Percentiles rank a stretch among this genome's conserved stretches.
These are phyloP conservation scores for Sylvietta virens DNA, from an alignment of 2,113 vertebrate species.

Conservation along the genomic window DNA sequence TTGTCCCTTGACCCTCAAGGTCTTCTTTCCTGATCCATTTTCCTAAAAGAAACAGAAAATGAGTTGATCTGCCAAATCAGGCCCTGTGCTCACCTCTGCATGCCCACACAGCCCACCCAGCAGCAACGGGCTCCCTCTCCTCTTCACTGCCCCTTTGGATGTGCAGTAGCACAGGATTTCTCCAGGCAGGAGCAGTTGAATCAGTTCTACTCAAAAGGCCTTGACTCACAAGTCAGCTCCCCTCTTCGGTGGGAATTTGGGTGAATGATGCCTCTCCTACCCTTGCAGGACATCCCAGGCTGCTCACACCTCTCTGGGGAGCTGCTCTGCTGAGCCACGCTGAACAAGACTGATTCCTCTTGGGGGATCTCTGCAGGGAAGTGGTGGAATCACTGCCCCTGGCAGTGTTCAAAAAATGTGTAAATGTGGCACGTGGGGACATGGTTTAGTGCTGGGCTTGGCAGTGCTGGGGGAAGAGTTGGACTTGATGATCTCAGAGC, in stretches of 20 bases:
- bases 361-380: background rate
- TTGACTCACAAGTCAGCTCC: background rate
- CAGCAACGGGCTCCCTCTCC: background rate
- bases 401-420: background rate
- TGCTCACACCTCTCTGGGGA: background rate
- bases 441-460: background rate
- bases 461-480: background rate
- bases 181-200: accelerated
- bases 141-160: background rate
- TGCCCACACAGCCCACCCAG: background rate
- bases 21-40: background rate
- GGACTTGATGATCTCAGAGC: background rate
- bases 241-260: background rate
- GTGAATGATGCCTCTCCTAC: background rate
- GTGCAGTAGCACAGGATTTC: background rate
- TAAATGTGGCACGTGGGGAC: background rate
- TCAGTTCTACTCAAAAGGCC: background rate
- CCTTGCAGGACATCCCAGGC: background rate
- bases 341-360: background rate
- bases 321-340: background rate
- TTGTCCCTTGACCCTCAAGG: background rate
- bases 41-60: background rate
- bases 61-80: background rate
- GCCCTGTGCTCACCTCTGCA: background rate
- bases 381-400: background rate